Base-by-base conservation (phyloP, 2,888 invertebrate species). In the Hemicrepidius hirtus region DNA sequence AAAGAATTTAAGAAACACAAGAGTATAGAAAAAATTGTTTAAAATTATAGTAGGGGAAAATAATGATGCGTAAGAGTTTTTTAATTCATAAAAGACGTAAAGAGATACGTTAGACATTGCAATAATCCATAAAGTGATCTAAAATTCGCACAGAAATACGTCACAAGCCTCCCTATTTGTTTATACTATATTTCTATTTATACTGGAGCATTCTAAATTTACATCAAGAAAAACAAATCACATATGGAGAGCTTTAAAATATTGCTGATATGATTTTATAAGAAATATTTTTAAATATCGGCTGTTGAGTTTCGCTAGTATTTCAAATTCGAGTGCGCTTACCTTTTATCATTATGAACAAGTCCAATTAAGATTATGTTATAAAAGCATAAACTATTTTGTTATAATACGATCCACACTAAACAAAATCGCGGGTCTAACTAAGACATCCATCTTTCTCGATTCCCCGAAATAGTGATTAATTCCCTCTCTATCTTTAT, bases 401-500 rank as follows among this genome's bases (percentile, higher is more conserved):
- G 74, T 76, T 49, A 62, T 55, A 35, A 67, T 63, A 57, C 62
- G 70, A 68, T 73, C 76, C 68, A 74, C 71, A 71, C 77, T 62
- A 67, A 59, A 63, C 74, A 72, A 78, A 80, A 77, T 76, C 80
- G 76, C 77, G 75, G 69, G 72, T 74, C 78, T 73, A 79, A 82
- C 81, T 81, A 80, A 80, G 72, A 57, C 53, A 68, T 78, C 79
- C 76, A 77, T 82, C 80, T 75, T 78, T 82, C 77, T 78, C 75
- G 64, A 71, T 74, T 77, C 65, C 70, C 71, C 71, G 70, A 77
- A 75, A 74, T 73, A 35, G 49, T 50, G 59, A 64, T 67, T 74
- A 65, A 73, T 76, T 79, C 81, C 82, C 81, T 81, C 81, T 82
- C 82, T 80, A 66, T 82, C 77, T 80, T 76, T 80, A 79, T 78